phyloP scores from a whole-genome alignment of 2,888 invertebrate species.

The Cantharis rustica region DNA sequence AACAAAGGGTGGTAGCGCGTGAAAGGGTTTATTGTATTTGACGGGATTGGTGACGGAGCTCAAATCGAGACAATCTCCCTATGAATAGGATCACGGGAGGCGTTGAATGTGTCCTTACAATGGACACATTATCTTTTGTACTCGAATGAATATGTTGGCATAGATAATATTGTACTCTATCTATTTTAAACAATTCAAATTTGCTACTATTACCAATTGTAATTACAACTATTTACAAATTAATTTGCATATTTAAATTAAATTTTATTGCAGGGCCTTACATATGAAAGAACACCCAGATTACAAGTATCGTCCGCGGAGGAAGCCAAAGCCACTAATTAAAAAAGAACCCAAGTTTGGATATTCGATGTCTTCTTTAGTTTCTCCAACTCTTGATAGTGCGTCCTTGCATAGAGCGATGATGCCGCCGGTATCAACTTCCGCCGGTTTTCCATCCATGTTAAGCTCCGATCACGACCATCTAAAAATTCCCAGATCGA shows the following conservation, averaged over 20 bases:
- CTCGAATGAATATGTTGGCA: slow-evolving; percentile 55
- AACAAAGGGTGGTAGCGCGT: slow-evolving; percentile 55
- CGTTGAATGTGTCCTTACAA: slow-evolving; percentile 55
- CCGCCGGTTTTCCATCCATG: slow-evolving; percentile 59
- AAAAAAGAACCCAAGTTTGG: slow-evolving; percentile 80
- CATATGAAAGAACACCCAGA: slow-evolving; percentile 95
- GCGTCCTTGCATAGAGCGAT: slow-evolving; percentile 58
- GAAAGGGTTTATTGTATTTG: slow-evolving; percentile 52
- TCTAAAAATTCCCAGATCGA: slow-evolving; percentile 67
- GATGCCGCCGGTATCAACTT: slow-evolving; percentile 56
- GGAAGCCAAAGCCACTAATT: slow-evolving; percentile 84
- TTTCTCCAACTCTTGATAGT: slow-evolving; percentile 60
- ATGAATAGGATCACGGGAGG: slow-evolving; percentile 58
- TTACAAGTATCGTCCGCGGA: slow-evolving; percentile 86
- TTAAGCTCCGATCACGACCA: slow-evolving; percentile 60
- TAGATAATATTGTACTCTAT: slow-evolving; percentile 41
- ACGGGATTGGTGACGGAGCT: slow-evolving; percentile 49
- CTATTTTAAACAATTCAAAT: slow-evolving; percentile 34
- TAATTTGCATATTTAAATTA: background rate
- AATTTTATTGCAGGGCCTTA: slow-evolving; percentile 69
- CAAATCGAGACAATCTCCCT: slow-evolving; percentile 51
- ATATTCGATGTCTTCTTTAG: slow-evolving; percentile 68
- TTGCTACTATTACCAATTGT: slow-evolving; percentile 22
- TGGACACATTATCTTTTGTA: slow-evolving; percentile 58
- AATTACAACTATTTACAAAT: background rate